Percentiles rank a stretch among this genome's conserved stretches.
Conservation (phyloP, 2,888 invertebrate species). For the Heliconius charithonia region DNA sequence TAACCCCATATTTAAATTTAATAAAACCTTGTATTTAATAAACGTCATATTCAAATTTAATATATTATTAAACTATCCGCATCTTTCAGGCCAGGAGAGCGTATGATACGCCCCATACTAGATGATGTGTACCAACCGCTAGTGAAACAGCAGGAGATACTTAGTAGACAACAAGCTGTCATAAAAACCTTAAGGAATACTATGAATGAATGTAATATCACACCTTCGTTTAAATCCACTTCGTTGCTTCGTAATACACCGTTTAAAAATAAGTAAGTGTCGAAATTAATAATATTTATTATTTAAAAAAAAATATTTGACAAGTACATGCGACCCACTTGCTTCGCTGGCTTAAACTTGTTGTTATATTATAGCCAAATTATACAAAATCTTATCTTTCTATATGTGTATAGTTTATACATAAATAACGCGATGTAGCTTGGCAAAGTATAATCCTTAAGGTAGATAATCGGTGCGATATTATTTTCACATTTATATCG, state of each 20-base stretch:
- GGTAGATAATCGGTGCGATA: too few species aligned
- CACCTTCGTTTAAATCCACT: slow-evolving; percentile 64
- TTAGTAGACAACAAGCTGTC: slow-evolving; percentile 83
- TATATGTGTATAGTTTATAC: too few species aligned
- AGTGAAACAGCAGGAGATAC: slow-evolving; percentile 88
- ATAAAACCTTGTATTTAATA: too few species aligned
- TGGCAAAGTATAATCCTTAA: too few species aligned
- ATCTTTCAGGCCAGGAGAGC: slow-evolving; percentile 62
- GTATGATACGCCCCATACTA: slow-evolving; percentile 87
- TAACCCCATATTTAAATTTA: too few species aligned
- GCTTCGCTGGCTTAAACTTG: too few species aligned
- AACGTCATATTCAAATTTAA: background rate
- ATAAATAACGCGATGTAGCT: too few species aligned
- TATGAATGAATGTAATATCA: slow-evolving; percentile 67
- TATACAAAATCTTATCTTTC: too few species aligned
- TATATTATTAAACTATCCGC: background rate
- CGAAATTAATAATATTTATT: background rate
- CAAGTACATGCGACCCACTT: too few species aligned
- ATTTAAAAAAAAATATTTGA: background rate
- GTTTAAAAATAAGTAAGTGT: slow-evolving; percentile 53
- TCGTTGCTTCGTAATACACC: slow-evolving; percentile 72
- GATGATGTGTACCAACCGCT: slow-evolving; percentile 92
- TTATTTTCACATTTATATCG: background rate
- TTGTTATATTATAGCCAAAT: too few species aligned
- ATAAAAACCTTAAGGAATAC: slow-evolving; percentile 69